phyloP scores from a whole-genome alignment of 2,888 invertebrate species.

The Mesorhabditis spiculigera region DNA sequence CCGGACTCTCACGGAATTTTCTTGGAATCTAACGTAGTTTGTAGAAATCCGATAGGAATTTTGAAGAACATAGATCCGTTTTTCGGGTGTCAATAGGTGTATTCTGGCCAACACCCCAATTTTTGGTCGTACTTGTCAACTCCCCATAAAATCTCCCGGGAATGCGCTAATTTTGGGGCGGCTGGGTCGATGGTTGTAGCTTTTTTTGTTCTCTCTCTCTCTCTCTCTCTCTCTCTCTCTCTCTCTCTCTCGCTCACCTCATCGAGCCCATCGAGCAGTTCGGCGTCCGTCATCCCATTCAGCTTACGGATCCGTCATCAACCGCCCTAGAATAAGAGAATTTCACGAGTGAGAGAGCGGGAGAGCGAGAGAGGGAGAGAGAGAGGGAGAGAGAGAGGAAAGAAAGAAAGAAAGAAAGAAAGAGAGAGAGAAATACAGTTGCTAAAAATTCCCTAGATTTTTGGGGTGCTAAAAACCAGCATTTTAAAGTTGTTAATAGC shows the following conservation, averaged over 20 bases:
- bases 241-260: conserved; percentile 20
- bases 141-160: too few species aligned
- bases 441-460: background rate
- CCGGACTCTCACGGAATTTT: too few species aligned
- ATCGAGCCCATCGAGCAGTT: conserved; percentile 37
- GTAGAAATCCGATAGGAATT: too few species aligned
- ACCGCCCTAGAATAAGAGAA: background rate
- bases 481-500: too few species aligned
- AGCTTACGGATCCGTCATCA: background rate
- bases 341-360: background rate
- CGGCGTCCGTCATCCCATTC: conserved; percentile 26
- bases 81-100: too few species aligned
- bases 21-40: too few species aligned
- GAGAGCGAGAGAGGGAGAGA: background rate
- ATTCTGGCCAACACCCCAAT: too few species aligned
- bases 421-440: conserved; percentile 7
- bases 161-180: too few species aligned
- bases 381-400: conserved; percentile 6
- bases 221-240: conserved; percentile 4
- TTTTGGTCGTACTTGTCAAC: too few species aligned
- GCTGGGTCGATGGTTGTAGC: conserved; percentile 85
- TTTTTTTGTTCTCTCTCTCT: conserved; percentile 51
- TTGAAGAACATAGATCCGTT: too few species aligned
- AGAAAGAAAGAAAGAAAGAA: conserved; percentile 5
- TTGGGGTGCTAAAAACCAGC: too few species aligned